Evolutionary conservation across 1,140 invertebrate genomes (phyloP).

Genomic region (Papilio xuthus): DNA sequence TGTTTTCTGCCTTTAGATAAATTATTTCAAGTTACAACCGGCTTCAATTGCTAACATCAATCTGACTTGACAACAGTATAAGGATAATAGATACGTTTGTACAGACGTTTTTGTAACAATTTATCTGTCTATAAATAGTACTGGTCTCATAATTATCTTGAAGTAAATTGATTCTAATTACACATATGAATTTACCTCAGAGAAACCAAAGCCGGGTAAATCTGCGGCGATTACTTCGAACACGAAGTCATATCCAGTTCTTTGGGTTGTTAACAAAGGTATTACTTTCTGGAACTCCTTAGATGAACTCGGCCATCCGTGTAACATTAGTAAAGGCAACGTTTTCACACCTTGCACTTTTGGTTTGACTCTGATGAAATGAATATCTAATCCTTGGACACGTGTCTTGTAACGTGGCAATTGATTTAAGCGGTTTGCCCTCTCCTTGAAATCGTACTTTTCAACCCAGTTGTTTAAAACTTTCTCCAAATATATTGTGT

Average conservation of each 20-base stretch:
- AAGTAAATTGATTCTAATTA: background rate
- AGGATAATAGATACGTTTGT: background rate
- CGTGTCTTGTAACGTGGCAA: constrained; percentile 89
- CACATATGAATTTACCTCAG: constrained; percentile 81
- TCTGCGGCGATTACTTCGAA: constrained; percentile 92
- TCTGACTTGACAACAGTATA: constrained; percentile 1
- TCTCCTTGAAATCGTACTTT: constrained; percentile 88
- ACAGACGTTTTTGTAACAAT: background rate
- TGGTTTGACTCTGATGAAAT: constrained; percentile 86
- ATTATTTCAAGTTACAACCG: constrained; percentile 5
- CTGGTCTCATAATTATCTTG: background rate
- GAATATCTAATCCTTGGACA: constrained; percentile 88
- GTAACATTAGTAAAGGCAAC: constrained; percentile 89
- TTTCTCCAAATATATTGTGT: constrained; percentile 85
- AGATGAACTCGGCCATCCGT: constrained; percentile 96
- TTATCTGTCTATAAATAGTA: background rate
- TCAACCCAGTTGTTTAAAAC: constrained; percentile 88
- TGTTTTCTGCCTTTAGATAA: no score
- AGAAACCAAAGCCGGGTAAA: constrained; percentile 93
- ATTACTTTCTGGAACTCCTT: constrained; percentile 93
- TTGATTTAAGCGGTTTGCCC: constrained; percentile 86
- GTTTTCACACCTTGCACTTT: constrained; percentile 75
- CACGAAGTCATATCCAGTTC: constrained; percentile 84
- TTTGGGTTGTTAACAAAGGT: constrained; percentile 85
- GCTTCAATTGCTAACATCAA: background rate